Evolutionary conservation across 2,113 vertebrate genomes (phyloP), one percentile per base, ranked within the genome.

Genomic region (Trichomycterus rosablanca): DNA sequence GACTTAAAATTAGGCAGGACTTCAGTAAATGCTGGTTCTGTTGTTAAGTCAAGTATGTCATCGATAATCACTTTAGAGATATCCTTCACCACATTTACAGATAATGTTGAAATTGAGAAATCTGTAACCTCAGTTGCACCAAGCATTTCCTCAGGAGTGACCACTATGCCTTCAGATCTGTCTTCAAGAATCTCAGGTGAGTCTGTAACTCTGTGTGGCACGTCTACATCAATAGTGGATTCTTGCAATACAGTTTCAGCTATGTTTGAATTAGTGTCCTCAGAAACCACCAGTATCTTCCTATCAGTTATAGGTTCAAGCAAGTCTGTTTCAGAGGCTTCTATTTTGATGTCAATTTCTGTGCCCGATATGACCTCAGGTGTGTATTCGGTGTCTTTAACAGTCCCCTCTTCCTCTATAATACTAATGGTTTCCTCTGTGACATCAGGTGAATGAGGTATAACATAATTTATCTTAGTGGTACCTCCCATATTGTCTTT

Each of bases 171-270:
- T 15, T 70, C n/a, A 9, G 59, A 40, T 11, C 6, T 64, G 12
- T 4, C 40, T 7, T 54, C 59, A 5, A 22, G 16, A 12, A 70
- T 18, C 4, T 9, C 16, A 6, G 56, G 14, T 10, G 63, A 52
- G 20, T 79, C 78, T 39, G 66, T 67, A 49, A 68, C 24, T 34
- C n/a, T n/a, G n/a, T n/a, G n/a, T n/a, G n/a, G n/a, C n/a, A n/a
- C n/a, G n/a, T n/a, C n/a, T n/a, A n/a, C n/a, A n/a, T n/a, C n/a
- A n/a, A n/a, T n/a, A n/a, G n/a, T n/a, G n/a, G n/a, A n/a, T n/a
- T n/a, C n/a, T n/a, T n/a, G n/a, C n/a, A n/a, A n/a, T 12, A 28
- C 20, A 22, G 18, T 52, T 61, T 52, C 52, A 35, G 37, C 5
- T 40, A 40, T n/a, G 37, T n/a, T 14, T n/a, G 37, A 40, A 35